These are phyloP conservation scores for Sebastes hubbsi DNA, from an alignment of 2,797 vertebrate species.

Conservation along the genomic window DNA sequence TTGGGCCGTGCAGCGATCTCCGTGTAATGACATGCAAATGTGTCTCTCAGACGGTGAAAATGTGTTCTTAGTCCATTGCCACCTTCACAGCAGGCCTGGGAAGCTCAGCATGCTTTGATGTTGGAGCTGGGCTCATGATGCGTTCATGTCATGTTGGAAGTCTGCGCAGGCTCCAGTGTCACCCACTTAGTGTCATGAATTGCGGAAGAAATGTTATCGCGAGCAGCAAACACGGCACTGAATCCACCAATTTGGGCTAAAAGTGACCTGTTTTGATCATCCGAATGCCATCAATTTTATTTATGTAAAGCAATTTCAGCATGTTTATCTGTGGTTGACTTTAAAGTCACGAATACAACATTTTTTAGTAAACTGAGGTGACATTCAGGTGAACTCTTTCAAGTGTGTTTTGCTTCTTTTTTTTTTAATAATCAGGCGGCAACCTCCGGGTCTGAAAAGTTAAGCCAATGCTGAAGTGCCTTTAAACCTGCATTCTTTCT, in stretches of 20 bases:
- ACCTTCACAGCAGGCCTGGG: slow-evolving; percentile 51
- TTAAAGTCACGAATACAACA: neutral
- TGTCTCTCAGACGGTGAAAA: slow-evolving; percentile 36
- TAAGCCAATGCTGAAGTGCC: too few species aligned
- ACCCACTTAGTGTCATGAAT: slow-evolving; percentile 18
- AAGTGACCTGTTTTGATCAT: neutral
- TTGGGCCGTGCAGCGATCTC: slow-evolving; percentile 29
- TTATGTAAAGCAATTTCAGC: neutral
- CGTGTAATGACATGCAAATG: slow-evolving; percentile 64
- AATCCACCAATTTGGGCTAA: neutral
- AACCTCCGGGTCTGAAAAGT: too few species aligned
- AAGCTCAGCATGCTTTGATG: slow-evolving; percentile 57
- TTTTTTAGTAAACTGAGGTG: neutral
- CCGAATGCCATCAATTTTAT: neutral
- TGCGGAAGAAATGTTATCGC: neutral
- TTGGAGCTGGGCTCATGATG: slow-evolving; percentile 23
- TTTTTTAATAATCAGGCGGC: neutral
- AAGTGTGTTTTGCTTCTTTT: neutral
- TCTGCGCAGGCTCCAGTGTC: slow-evolving; percentile 6
- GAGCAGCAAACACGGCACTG: neutral
- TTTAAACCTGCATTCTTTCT: neutral
- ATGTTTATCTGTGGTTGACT: neutral
- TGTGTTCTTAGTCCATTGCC: slow-evolving; percentile 51
- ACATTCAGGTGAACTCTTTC: neutral
- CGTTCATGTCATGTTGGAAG: slow-evolving; percentile 30